These are phyloP conservation scores for Malurus cyaneus DNA, from an alignment of 2,113 vertebrate genomes.

Conservation along the genomic window DNA sequence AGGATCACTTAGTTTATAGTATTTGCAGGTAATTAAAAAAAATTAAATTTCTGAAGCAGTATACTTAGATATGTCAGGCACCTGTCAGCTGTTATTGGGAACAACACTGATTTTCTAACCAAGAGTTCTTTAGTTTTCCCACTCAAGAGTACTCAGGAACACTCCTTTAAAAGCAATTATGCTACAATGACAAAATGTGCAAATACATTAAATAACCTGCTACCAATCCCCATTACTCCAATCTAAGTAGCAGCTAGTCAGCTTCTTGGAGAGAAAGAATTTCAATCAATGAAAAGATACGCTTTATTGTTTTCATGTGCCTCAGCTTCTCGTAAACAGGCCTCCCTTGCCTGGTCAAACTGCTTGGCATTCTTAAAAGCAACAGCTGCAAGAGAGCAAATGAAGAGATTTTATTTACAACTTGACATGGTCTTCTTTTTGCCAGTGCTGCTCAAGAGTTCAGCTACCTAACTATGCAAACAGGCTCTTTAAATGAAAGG, in stretches of 20 bases:
- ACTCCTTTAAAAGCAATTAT: not conserved
- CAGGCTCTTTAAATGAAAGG: not conserved
- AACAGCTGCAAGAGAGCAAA: slow-evolving; percentile 82
- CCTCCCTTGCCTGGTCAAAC: slow-evolving; percentile 95
- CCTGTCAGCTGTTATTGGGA: not conserved
- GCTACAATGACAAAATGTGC: not conserved
- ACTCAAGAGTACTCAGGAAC: not conserved
- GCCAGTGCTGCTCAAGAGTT: not conserved
- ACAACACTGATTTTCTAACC: not conserved
- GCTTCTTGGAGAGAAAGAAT: not conserved
- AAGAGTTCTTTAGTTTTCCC: not conserved
- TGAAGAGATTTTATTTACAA: not conserved
- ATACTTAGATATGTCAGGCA: not conserved
- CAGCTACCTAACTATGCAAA: not conserved
- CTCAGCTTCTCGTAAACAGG: slow-evolving; percentile 92
- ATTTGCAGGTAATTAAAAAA: not conserved
- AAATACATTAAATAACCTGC: not conserved
- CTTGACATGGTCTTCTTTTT: not conserved
- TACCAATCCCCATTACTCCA: not conserved
- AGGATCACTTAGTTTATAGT: not conserved
- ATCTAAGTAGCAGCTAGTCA: not conserved
- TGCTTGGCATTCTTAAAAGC: slow-evolving; percentile 99
- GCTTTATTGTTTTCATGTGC: slow-evolving; percentile 94
- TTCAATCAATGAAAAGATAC: slow-evolving; percentile 85
- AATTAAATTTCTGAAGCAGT: not conserved